These are phyloP conservation scores for Amphiura filiformis DNA, from an alignment of 35 echinoderm and acorn worm genomes.

Conservation along the genomic window DNA sequence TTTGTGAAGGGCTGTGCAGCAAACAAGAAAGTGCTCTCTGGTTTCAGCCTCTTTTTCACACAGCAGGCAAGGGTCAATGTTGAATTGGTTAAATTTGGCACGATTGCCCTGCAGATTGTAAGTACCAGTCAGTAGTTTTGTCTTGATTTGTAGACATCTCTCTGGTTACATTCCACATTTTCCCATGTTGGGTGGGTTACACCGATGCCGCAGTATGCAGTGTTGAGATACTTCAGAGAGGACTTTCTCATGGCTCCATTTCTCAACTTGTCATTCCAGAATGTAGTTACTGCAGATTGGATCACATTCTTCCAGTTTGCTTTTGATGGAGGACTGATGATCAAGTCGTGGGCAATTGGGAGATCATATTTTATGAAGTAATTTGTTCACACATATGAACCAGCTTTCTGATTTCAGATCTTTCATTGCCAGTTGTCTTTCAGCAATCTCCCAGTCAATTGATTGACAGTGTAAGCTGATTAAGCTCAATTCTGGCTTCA, in stretches of 20 bases:
- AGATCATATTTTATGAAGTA: neutral
- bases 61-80: neutral
- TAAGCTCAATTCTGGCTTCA: neutral
- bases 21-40: conserved; percentile 1
- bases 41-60: neutral
- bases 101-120: neutral
- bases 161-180: neutral
- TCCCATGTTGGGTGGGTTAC: neutral
- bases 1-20: neutral
- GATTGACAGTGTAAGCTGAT: neutral
- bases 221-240: neutral
- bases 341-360: neutral
- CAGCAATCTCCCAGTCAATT: neutral
- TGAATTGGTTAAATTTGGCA: neutral
- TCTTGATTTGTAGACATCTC: neutral
- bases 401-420: neutral
- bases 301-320: neutral
- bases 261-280: neutral
- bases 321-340: neutral
- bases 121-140: neutral
- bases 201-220: neutral
- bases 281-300: neutral
- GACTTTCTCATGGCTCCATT: neutral
- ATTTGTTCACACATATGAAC: neutral
- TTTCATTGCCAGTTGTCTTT: neutral